Base-by-base conservation (phyloP, 2,888 invertebrate genomes). In the Mechanitis mazaeus region DNA sequence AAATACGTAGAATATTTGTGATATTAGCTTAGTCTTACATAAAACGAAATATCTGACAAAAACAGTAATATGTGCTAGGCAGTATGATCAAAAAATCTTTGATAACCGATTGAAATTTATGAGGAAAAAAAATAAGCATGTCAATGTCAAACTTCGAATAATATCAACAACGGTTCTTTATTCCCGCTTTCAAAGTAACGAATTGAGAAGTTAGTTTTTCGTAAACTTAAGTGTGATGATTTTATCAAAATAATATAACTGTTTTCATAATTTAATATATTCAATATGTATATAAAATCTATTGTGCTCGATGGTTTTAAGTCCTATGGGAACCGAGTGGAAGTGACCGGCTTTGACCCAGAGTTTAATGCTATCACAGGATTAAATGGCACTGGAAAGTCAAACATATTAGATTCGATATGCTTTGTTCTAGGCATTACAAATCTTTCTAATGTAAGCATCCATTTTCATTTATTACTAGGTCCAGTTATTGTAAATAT, bases 361-460 rank as follows among this genome's bases (percentile, higher is more conserved):
- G 93, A 96, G 82, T 99, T 99, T 81, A 99, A 99, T 76, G 99
- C 99, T 3, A 99, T 99, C 60, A 99, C 99, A 12, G 99, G 99
- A 1, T 88, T 99, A 55, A 99, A 99, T 85, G 99, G 99, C 6
- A 97, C 97, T 69, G 99, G 99, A 45, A 99, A 99, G 87, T 98
- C 98, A 0, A 99, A 99, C 78, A 96, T 99, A 78, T 91, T 99
- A 64, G 99, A 99, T 89, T 94, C 97, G 0, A 98, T 99, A 83
- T 99, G 99, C 83, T 99, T 99, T 83, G 95, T 99, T 6, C 90
- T 99, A 35, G 99, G 99, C 59, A 98, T 99, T 59, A 94, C 95
- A 28, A 98, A 98, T 84, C 92, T 99, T 68, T 92, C 93, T 2
- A 96, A 97, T 84, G 98, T 97, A 91, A 92, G 91, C 87, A 65